Conservation (phyloP, 2,797 vertebrate species). For the Xenops minutus region DNA sequence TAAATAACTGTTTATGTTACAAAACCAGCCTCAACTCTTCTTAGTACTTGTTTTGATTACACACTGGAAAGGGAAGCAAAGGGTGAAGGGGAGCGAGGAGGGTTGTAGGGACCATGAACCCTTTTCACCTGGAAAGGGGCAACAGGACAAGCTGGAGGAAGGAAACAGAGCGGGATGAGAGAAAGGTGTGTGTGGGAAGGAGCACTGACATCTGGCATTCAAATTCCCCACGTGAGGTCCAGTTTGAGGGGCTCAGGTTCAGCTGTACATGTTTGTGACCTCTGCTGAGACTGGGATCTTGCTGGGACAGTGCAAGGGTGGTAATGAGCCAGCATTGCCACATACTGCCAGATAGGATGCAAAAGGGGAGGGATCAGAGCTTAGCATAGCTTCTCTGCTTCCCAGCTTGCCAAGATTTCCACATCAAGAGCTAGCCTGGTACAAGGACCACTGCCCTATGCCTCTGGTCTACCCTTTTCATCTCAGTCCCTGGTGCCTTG, state of each 20-base stretch:
- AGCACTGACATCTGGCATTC: neutral
- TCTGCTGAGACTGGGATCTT: neutral
- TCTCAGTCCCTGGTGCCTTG: neutral
- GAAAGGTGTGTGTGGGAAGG: neutral
- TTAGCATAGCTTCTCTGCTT: neutral
- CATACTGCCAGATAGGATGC: neutral
- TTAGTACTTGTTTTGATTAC: neutral
- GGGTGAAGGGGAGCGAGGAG: neutral
- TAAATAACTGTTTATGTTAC: constrained; percentile 41
- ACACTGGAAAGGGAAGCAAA: neutral
- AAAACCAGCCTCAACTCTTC: neutral
- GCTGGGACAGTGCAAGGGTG: neutral
- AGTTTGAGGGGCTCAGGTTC: neutral
- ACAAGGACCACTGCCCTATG: neutral
- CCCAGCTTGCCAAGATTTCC: accelerated
- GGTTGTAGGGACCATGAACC: neutral
- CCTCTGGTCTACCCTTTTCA: neutral
- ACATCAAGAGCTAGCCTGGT: neutral
- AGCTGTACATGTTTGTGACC: neutral
- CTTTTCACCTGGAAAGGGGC: neutral
- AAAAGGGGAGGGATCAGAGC: neutral
- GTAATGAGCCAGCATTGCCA: neutral
- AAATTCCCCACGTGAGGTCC: neutral
- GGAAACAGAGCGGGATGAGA: neutral
- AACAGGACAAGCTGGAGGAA: neutral